Percentiles rank a stretch among this genome's conserved stretches.
Evolutionary conservation across 2,797 vertebrate species (phyloP).

Genomic region (Euthynnus affinis): DNA sequence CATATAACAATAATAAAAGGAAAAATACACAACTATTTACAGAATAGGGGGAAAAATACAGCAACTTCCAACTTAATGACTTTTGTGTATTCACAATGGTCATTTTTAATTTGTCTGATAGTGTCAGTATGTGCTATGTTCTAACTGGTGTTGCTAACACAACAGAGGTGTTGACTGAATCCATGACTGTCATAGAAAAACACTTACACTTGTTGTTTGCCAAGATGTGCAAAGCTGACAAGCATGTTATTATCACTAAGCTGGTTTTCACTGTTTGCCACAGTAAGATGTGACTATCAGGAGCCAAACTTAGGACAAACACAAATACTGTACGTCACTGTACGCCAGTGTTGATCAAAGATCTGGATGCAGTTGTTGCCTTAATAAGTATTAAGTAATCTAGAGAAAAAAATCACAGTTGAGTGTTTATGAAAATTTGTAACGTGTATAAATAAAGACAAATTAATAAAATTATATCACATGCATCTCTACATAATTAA

Average conservation of each 20-base stretch:
- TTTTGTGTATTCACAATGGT: not conserved
- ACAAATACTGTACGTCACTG: not conserved
- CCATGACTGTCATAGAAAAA: constrained; percentile 22
- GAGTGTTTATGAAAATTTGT: no score
- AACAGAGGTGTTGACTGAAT: constrained; percentile 29
- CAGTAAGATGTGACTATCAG: constrained; percentile 30
- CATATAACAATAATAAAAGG: no score
- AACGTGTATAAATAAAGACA: no score
- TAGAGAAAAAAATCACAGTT: not conserved
- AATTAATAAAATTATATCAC: no score
- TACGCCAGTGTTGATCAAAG: not conserved
- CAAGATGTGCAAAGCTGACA: constrained; percentile 21
- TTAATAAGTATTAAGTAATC: not conserved
- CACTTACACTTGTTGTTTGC: constrained; percentile 29
- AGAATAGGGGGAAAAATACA: no score
- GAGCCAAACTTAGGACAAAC: constrained; percentile 31
- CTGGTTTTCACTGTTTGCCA: constrained; percentile 37
- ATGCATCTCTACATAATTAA: no score
- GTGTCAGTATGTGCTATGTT: not conserved
- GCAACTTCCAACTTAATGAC: no score
- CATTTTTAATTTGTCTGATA: not conserved
- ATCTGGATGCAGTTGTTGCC: not conserved
- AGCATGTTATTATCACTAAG: constrained; percentile 50
- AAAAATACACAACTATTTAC: no score
- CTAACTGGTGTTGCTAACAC: not conserved